Base-by-base conservation (phyloP, 2,797 vertebrate species). In the Coranthus polyacanthus region DNA sequence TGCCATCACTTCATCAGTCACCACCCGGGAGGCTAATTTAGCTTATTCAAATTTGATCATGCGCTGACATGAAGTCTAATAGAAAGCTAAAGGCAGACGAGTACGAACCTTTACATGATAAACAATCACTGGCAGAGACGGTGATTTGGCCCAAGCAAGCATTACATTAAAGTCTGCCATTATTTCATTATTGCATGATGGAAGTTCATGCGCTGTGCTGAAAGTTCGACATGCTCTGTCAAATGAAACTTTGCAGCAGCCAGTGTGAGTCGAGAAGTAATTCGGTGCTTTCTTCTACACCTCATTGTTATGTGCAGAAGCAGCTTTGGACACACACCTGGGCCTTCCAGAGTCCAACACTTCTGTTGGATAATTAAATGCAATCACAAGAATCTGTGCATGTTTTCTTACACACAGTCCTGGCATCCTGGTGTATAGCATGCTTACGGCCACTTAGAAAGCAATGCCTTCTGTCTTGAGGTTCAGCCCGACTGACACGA, bases 331-430 rank as follows among this genome's bases (percentile, higher is more conserved):
- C 12, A 7, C 42, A 50, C 55, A 72, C 55, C 54, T 57, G 55
- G 43, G 58, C 26, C 69, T 2, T 26, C 78, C 50, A 67, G 79
- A 79, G 72, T 75, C 59, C 17, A 43, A 15, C 47, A 58, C 63
- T 56, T 67, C 7, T 64, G 79, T 37, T 43, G 86, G 80, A 86
- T 83, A 79, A 86, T 90, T 89, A 91, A 89, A 83, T 76, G 76
- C 84, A 82, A 84, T 78, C 61, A 84, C 82, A 20, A 78, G 45
- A 66, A 46, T 70, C 51, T 34, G 69, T 39, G 36, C 34, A 16
- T 22, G 51, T 22, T 43, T 29, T 22, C 46, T 45, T 39, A 8
- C 32, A 24, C 49, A 13, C 21, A 6, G 10, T 12, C 34, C 12
- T 55, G 38, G 22, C 37, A 51, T 46, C 43, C 29, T 54, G n/a